Base-by-base conservation (phyloP, 2,888 invertebrate genomes). In the Metalampra italica region DNA sequence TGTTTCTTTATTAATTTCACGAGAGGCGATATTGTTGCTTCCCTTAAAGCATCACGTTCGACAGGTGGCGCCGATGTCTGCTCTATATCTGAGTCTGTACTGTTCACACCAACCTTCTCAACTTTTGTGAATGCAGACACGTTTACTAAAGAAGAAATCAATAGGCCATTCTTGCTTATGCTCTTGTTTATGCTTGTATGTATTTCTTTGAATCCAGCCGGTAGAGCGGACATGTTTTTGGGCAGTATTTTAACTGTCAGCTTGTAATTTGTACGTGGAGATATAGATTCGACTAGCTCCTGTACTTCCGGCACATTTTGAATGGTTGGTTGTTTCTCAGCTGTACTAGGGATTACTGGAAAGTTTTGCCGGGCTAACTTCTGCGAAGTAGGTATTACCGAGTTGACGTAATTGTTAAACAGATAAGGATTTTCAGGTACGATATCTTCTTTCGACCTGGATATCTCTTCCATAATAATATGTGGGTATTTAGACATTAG, bases 401-500 rank as follows among this genome's bases (percentile, higher is more conserved):
- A 7, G 15, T 40, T 40, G 12, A 15, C 15, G 9, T 14, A 42
- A n/a, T 42, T 42, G n/a, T 42, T 42, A 12, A 11, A 13, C 1
- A 43, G 3, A 9, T n/a, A 32, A 9, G 30, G 14, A 32, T n/a
- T 43, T 14, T 42, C 22, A 50, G 37, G 7, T 48, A 13, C n/a
- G 9, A 4, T 14, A 9, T 71, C 66, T 51, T 78, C 79, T 46
- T 67, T 71, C 0, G 78, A 71, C 50, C 53, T 68, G 0, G 63
- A 53, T 12, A 68, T 55, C 49, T 79, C 77, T 47, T 82, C 82
- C 62, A 79, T 60, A 39, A 88, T 78, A 32, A 88, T 64, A 46
- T 88, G 87, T 1, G 87, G 87, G 46, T 88, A 88, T 64, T 76
- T 82, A 0, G 80, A 73, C 79, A 82, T 82, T 4, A 84, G 58